Percentiles rank a stretch among this genome's conserved stretches.
These are phyloP conservation scores for Cheilosia vulpina DNA, from an alignment of 2,888 invertebrate species.

Conservation along the genomic window DNA sequence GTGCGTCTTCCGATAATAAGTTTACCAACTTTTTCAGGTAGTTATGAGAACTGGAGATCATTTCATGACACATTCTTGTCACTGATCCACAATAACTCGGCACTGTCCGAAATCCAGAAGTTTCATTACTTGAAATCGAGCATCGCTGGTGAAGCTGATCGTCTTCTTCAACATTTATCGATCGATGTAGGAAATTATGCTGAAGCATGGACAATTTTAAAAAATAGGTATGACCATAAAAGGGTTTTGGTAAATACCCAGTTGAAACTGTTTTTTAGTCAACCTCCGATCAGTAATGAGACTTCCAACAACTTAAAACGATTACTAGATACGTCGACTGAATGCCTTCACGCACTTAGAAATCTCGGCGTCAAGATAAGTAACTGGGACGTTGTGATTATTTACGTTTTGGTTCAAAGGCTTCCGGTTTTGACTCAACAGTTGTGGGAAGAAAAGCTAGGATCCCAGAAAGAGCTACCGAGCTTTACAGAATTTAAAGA, in stretches of 20 bases:
- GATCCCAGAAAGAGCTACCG: too few species aligned
- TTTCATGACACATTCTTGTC: background rate
- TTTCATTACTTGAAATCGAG: constrained; percentile 16
- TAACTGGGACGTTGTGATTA: too few species aligned
- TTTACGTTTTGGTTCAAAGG: background rate
- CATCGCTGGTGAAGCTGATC: background rate
- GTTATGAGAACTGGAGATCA: too few species aligned
- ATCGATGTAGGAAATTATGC: constrained; percentile 9
- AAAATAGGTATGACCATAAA: constrained; percentile 5
- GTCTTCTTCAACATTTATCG: background rate
- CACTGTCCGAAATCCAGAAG: constrained; percentile 2
- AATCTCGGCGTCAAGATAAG: background rate
- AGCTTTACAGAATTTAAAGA: too few species aligned
- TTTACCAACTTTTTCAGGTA: too few species aligned
- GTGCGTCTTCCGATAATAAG: constrained; percentile 5
- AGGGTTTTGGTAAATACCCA: constrained; percentile 25
- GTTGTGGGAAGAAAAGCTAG: too few species aligned
- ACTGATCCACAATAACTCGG: background rate
- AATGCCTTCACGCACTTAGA: background rate
- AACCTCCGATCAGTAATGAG: background rate
- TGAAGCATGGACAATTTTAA: constrained; percentile 4
- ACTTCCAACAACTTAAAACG: background rate
- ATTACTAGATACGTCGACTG: background rate
- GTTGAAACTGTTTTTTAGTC: constrained; percentile 15
- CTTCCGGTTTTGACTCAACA: too few species aligned